A percentile compares a stretch with the other conserved stretches of the same genome.
phyloP scores from a whole-genome alignment of 2,797 vertebrate genomes.

The Chaunax sp. region DNA sequence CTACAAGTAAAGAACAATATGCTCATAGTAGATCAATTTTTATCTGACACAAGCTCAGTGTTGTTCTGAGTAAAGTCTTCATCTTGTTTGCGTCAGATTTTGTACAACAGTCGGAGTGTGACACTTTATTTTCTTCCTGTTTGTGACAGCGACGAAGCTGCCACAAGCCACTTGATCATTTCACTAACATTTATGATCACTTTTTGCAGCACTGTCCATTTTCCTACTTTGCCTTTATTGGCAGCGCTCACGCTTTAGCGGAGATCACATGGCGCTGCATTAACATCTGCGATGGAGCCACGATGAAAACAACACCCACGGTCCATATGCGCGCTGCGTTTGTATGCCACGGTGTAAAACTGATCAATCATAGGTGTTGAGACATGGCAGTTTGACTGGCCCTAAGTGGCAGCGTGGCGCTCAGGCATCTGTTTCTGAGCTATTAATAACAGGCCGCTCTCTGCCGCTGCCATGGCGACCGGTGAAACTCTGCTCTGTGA shows the following conservation, averaged over 20 bases:
- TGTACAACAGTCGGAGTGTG: not conserved
- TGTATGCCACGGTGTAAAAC: slow-evolving; percentile 56
- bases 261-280: slow-evolving; percentile 57
- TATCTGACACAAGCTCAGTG: too few relatives aligned
- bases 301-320: slow-evolving; percentile 78
- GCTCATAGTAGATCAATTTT: too few relatives aligned
- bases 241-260: slow-evolving; percentile 38
- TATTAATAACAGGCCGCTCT: slow-evolving; percentile 72
- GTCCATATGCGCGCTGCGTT: slow-evolving; percentile 53
- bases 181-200: slow-evolving; percentile 70
- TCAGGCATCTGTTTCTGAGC: slow-evolving; percentile 76
- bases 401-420: slow-evolving; percentile 52
- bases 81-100: not conserved
- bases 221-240: slow-evolving; percentile 30
- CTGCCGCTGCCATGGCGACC: slow-evolving; percentile 69
- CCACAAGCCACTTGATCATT: slow-evolving; percentile 66
- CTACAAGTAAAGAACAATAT: too few relatives aligned
- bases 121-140: not conserved
- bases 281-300: slow-evolving; percentile 36
- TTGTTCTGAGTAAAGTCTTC: not conserved
- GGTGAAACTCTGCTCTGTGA: slow-evolving; percentile 43
- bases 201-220: slow-evolving; percentile 63
- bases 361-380: slow-evolving; percentile 79
- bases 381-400: slow-evolving; percentile 51
- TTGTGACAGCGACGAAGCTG: slow-evolving; percentile 1